These are phyloP conservation scores for Diploptera punctata DNA, from an alignment of 2,888 invertebrate genomes.

Conservation along the genomic window DNA sequence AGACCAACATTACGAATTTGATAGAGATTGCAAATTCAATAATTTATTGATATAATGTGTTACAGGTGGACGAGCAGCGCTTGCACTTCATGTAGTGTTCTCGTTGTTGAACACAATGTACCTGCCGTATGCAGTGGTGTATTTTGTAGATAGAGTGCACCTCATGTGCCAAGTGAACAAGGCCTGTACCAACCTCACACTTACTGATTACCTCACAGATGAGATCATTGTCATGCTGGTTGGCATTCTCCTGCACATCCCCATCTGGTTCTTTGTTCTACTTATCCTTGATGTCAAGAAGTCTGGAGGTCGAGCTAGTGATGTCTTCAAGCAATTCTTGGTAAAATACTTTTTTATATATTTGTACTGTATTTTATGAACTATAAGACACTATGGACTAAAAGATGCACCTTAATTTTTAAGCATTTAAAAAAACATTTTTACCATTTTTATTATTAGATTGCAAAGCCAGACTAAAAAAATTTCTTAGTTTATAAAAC, in stretches of 20 bases:
- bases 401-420: no score
- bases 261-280: conserved; percentile 69
- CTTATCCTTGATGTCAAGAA: conserved; percentile 72
- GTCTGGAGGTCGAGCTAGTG: conserved; percentile 64
- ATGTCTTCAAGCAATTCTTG: conserved; percentile 60
- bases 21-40: no score
- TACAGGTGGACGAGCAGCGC: conserved; percentile 70
- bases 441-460: no score
- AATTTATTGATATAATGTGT: no score
- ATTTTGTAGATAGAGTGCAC: conserved; percentile 80
- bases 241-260: conserved; percentile 70
- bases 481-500: no score
- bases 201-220: conserved; percentile 72
- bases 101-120: conserved; percentile 80
- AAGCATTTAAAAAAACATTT: no score
- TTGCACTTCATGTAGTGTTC: conserved; percentile 74
- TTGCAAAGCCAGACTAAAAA: no score
- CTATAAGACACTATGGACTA: no score
- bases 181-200: conserved; percentile 68
- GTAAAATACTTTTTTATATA: no score
- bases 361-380: no score
- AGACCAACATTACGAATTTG: no score
- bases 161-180: conserved; percentile 73
- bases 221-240: conserved; percentile 73
- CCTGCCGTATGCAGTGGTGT: conserved; percentile 81